Base-by-base conservation (phyloP, 2,888 invertebrate genomes). In the Leptinotarsa peninsularis region DNA sequence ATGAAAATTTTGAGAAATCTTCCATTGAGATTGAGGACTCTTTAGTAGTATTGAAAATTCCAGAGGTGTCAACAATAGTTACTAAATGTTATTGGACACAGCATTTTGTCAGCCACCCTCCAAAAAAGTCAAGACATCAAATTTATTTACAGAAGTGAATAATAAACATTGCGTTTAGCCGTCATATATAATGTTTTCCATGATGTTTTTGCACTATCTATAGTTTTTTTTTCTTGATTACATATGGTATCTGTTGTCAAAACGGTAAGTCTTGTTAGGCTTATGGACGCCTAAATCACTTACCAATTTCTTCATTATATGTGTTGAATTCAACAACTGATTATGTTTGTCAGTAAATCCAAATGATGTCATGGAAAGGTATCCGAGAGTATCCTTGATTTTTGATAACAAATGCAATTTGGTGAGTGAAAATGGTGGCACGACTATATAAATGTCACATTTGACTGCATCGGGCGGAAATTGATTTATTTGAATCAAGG, bases 121-220 rank as follows among this genome's bases (percentile, higher is more conserved):
- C 33, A 67, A 67, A 49, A 67, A 49, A 67, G 43, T 43, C 4
- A 49, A 67, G 14, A 49, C 18, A 4, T 15, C 49, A 49, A 67
- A 67, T 67, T 49, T 67, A 49, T 67, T 67, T 49, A 67, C 49
- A 67, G 67, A 67, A 23, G 67, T 67, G 49, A 67, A 21, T 21
- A 3, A 49, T 67, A 14, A 56, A 56, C 4, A 67, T 67, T 67
- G 17, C 4, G 14, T 67, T 43, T 23, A 14, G 49, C 66, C 21
- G 17, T 66, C 23, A 2, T 23, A 33, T 14, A 49, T 67, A 21
- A 49, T 67, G 67, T 13, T 23, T 43, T 49, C 4, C 49, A 67
- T 43, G 49, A 18, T 67, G 0, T 56, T 56, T 50, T 50, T 50
- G 50, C 50, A 50, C 0, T 27, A 27, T 27, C 50, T 50, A 13